Base-by-base conservation (phyloP, 2,888 invertebrate genomes). In the Nipponacmea schrenckii region DNA sequence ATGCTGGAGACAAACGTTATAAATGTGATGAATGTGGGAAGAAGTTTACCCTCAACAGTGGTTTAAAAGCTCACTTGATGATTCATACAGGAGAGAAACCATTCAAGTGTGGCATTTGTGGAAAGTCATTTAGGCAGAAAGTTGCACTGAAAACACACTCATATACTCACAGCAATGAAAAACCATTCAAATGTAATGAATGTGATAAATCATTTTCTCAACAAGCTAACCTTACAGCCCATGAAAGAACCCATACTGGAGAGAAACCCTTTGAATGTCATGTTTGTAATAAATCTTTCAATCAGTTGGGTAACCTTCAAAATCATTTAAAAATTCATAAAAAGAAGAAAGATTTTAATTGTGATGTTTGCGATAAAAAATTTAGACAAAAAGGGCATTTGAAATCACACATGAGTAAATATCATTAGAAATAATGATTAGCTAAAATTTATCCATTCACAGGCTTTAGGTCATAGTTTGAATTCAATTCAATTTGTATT, bases 131-230 rank as follows among this genome's bases (percentile, higher is more conserved):
- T 68, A 85, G 87, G 20, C 86, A 88, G 4, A 84, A 83, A 17
- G 83, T 81, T 8, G 83, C 82, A 64, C 81, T 90, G 5, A 88
- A 88, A 79, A 90, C 91, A 15, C 93, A 93, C 81, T 86, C 90
- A 74, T 90, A 91, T 80, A 91, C 91, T 3, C 93, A 93, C 79
- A 85, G 89, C 20, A 88, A 88, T 1, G 81, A 89, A 1, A 84
- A 85, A 62, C 86, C 86, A 0, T 85, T 84, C 76, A 78, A 83
- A 31, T 90, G 90, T 77, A 75, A 78, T 7, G 63, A 82, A 3
- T 90, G 90, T 76, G 74, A 80, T 0, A 45, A 62, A 56, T 39
- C 27, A 27, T 77, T 74, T 50, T 63, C 62, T 14, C 69, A 67
- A n/a, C 66, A 64, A 62, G 65, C 68, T 39, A 68, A 64, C 15